A percentile compares a stretch with the other conserved stretches of the same genome.
Conservation (phyloP, 1,140 invertebrate species). For the Caenorhabditis tropicalis region DNA sequence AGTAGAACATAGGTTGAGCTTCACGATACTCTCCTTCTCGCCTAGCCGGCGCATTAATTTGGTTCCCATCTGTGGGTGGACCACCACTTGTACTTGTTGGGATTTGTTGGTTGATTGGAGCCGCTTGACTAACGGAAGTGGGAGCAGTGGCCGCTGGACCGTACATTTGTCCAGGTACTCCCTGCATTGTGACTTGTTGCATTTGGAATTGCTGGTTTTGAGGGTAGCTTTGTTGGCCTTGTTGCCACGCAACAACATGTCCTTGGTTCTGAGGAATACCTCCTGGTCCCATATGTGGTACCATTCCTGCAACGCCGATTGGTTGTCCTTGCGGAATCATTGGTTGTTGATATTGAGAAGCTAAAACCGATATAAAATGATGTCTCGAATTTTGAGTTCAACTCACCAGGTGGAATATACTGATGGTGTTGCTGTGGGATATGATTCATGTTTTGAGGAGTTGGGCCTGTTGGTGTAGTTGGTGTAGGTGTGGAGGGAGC, state of each 20-base stretch:
- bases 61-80: not conserved
- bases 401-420: not conserved
- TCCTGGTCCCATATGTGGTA: not conserved
- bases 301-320: not conserved
- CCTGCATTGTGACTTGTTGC: not conserved
- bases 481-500: not conserved
- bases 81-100: not conserved
- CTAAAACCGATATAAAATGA: not conserved
- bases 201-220: not conserved
- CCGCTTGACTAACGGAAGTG: not conserved
- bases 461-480: not conserved
- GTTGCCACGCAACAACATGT: not conserved
- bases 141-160: not conserved
- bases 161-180: conserved; percentile 12
- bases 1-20: not conserved
- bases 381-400: not conserved
- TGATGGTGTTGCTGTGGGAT: not conserved
- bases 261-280: conserved; percentile 3
- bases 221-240: not conserved
- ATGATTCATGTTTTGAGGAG: not conserved
- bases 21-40: conserved; percentile 25
- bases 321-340: not conserved
- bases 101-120: not conserved
- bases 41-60: not conserved
- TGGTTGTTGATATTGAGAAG: conserved; percentile 28